Evolutionary conservation across 2,113 vertebrate genomes (phyloP), one percentile per base, ranked within the genome.

Genomic region (Taurulus bubalis): DNA sequence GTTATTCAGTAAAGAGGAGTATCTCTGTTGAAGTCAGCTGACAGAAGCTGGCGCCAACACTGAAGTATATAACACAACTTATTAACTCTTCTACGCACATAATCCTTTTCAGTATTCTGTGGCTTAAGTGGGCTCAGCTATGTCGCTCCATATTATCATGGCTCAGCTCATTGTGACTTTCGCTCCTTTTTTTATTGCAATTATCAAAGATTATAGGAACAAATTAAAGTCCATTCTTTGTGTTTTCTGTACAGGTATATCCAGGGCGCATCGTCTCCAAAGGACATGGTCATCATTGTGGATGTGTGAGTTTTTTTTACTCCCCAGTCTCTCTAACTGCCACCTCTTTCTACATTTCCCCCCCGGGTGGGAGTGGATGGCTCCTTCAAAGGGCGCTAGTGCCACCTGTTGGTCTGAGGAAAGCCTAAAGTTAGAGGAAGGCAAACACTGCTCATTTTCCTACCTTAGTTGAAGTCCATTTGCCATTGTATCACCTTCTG

Each of bases 281-380:
- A 99, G 94, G 98, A 99, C 95, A 99, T 99, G 98, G 96, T 99
- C 93, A 99, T 99, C 95, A 97, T 99, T 0, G 97, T 99, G 89
- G 98, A 99, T 0, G 98, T 99, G 98, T 99, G 93, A 99, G 98
- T 98, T 79, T 89, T 34, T 34, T 69, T 70, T 3, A 8, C 18
- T 65, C 42, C 62, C 47, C 63, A 14, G 20, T 58, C 28, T 36
- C 53, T 70, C 42, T 80, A 30, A 12, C 69, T 45, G 32, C 28
- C 55, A 49, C 47, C 22, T 71, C 47, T 60, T 64, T 81, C 38
- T 38, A 62, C 56, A 53, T 51, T 40, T 38, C n/a, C 28, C 42
- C 24, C 18, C 28, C 5, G 42, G 32, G 16, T 24, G 34, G 12
- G 42, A 75, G 60, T 14, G 38, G 69, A 32, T 10, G 8, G 85